These are phyloP conservation scores for Hylomyscus alleni DNA, from an alignment of 2,797 vertebrate species.

Conservation along the genomic window DNA sequence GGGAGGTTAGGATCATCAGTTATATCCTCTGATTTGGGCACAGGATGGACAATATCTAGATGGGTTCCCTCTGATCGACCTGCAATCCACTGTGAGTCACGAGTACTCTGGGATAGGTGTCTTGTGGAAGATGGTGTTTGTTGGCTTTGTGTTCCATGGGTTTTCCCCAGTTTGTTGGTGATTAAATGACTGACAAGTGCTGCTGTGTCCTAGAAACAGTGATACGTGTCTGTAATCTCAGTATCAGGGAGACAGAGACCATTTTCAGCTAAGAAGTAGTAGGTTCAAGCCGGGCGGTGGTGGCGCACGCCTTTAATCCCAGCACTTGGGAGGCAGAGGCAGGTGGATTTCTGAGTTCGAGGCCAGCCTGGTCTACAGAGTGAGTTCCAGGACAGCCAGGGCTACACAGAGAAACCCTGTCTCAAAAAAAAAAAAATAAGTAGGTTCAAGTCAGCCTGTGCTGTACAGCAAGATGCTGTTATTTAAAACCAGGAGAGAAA, in stretches of 20 bases:
- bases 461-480: not conserved
- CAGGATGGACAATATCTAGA: not conserved
- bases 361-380: too few species aligned
- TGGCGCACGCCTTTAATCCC: too few species aligned
- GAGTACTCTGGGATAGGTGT: not conserved
- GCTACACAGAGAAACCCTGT: too few species aligned
- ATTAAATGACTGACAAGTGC: not conserved
- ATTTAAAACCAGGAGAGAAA: not conserved
- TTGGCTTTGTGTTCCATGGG: not conserved
- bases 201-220: not conserved
- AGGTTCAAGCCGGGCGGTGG: too few species aligned
- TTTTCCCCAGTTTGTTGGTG: not conserved
- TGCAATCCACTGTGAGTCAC: not conserved
- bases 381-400: too few species aligned
- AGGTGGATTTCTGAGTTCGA: too few species aligned
- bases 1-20: not conserved
- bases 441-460: not conserved
- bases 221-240: not conserved
- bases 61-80: not conserved
- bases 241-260: not conserved
- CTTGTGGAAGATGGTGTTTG: rapidly evolving
- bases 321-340: too few species aligned
- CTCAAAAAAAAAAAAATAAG: too few species aligned
- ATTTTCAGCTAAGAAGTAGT: not conserved
- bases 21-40: not conserved